Percentiles rank a stretch among this genome's conserved stretches.
phyloP scores from a whole-genome alignment of 2,797 vertebrate genomes.

The Lagorchestes hirsutus region DNA sequence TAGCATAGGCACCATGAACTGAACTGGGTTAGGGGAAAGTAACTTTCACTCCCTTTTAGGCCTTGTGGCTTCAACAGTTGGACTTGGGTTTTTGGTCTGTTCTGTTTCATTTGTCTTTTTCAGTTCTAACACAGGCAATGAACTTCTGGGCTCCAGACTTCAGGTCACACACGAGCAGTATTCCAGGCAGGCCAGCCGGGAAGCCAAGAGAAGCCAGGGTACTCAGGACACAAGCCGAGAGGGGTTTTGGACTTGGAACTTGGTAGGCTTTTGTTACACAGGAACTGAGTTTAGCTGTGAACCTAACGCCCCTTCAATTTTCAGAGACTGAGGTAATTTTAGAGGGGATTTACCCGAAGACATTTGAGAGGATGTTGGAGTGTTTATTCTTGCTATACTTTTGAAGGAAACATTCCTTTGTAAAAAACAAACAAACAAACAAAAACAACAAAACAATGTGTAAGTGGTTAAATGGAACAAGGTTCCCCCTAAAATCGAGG shows the following conservation, averaged over 20 bases:
- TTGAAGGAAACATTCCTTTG: background rate
- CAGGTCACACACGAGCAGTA: background rate
- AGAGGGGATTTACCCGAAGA: background rate
- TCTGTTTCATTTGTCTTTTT: background rate
- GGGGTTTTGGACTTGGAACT: background rate
- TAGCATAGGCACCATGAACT: background rate
- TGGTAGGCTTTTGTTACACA: background rate
- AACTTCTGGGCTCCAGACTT: background rate
- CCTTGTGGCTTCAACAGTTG: background rate
- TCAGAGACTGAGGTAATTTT: background rate
- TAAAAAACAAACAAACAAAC: too few relatives aligned
- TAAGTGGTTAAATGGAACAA: background rate
- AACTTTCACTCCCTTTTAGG: background rate
- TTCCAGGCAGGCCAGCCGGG: background rate
- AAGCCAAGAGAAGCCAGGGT: background rate
- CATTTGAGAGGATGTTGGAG: background rate
- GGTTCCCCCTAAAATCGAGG: background rate
- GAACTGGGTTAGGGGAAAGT: background rate
- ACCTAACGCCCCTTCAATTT: background rate
- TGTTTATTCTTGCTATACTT: background rate
- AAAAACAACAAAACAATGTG: background rate
- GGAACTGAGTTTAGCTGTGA: background rate
- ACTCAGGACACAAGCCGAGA: background rate
- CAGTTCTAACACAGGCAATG: background rate
- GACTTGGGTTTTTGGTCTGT: background rate